Evolutionary conservation across 2,797 vertebrate species (phyloP).

Genomic region (Cygnus olor): DNA sequence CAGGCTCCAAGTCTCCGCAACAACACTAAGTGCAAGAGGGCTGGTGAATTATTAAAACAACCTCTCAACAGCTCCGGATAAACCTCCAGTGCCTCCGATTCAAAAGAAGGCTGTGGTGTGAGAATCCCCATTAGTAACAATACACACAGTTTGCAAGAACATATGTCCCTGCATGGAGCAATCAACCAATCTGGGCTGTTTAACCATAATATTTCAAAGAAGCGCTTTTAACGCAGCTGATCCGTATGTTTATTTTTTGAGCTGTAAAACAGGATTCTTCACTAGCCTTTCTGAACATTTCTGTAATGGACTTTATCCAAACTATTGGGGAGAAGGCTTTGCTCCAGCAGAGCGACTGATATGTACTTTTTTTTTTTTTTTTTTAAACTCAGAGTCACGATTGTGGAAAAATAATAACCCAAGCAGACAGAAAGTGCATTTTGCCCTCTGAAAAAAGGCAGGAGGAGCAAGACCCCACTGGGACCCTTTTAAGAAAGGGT

Average conservation of each 20-base stretch:
- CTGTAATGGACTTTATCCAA: conserved; percentile 29
- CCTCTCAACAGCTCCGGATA: conserved; percentile 63
- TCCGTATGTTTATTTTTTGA: conserved; percentile 56
- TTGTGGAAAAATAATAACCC: not conserved
- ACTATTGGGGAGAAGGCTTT: not conserved
- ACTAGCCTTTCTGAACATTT: conserved; percentile 23
- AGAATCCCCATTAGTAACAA: conserved; percentile 74
- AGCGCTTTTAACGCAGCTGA: conserved; percentile 59
- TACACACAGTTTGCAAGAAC: conserved; percentile 68
- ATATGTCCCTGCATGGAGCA: conserved; percentile 64
- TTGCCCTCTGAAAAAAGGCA: not conserved
- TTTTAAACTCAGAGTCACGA: not conserved
- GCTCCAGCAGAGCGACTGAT: not conserved
- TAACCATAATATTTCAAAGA: conserved; percentile 66
- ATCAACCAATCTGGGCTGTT: conserved; percentile 69
- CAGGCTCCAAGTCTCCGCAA: conserved; percentile 33
- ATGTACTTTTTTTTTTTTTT: not conserved
- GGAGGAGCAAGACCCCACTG: not conserved
- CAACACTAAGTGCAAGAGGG: conserved; percentile 55
- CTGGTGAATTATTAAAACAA: conserved; percentile 71
- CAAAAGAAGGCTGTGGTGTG: conserved; percentile 63
- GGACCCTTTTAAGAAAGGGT: not conserved
- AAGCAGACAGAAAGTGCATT: not conserved
- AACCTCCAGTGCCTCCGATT: conserved; percentile 57
- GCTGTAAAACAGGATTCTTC: conserved; percentile 35